phyloP scores from a whole-genome alignment of 1,140 invertebrate species.

The Rhizoglyphus robini region DNA sequence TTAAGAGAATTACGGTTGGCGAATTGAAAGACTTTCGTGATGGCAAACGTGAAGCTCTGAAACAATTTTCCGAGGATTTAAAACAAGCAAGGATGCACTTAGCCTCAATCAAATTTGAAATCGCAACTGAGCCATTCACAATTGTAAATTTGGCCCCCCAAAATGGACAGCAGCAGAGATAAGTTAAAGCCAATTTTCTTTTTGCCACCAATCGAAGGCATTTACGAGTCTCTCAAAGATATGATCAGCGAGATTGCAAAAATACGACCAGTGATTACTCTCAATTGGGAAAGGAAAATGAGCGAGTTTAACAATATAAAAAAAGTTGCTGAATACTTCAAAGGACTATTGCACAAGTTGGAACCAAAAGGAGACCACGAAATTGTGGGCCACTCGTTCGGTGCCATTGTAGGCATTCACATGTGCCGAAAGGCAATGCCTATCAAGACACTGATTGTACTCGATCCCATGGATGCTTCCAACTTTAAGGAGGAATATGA shows the following conservation, averaged over 20 bases:
- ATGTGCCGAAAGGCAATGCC: constrained; percentile 1
- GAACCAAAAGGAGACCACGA: constrained; percentile 43
- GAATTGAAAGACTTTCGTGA: constrained; percentile 9
- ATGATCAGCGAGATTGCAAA: background rate
- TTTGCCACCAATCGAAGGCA: constrained; percentile 22
- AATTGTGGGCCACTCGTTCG: constrained; percentile 85
- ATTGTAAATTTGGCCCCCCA: background rate
- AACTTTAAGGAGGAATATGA: background rate
- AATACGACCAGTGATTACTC: constrained; percentile 7
- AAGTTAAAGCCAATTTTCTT: constrained; percentile 19
- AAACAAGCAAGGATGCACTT: background rate
- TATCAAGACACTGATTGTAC: background rate
- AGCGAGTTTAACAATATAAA: background rate
- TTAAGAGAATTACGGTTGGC: constrained; percentile 15
- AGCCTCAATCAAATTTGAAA: background rate
- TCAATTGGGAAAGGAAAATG: constrained; percentile 20
- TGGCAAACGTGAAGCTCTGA: constrained; percentile 26
- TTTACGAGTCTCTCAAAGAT: constrained; percentile 29
- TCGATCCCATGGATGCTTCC: constrained; percentile 1
- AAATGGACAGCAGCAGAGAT: background rate
- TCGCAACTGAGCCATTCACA: constrained; percentile 3
- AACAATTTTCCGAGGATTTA: background rate
- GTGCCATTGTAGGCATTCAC: constrained; percentile 53
- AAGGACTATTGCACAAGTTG: background rate
- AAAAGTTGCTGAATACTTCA: constrained; percentile 3